Conservation (phyloP, 2,113 vertebrate genomes). For the Entelurus aequoreus region DNA sequence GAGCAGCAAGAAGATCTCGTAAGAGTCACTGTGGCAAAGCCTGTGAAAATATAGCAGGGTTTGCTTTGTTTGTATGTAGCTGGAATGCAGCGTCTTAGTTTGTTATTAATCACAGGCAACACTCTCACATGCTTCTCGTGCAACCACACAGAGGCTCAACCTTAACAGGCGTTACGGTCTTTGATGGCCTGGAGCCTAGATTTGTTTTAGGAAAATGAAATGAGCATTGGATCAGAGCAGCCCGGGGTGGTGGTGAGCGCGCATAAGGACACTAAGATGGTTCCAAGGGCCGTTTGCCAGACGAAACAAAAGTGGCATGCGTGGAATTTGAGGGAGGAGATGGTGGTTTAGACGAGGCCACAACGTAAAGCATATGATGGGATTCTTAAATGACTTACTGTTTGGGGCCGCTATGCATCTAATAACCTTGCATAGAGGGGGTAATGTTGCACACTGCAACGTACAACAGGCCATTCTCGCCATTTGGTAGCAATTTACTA, state of each 20-base stretch:
- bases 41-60: slow-evolving; percentile 20
- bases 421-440: slow-evolving; percentile 12
- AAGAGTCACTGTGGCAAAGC: slow-evolving; percentile 17
- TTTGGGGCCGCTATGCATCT: slow-evolving; percentile 48
- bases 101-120: slow-evolving; percentile 59
- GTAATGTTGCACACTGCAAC: slow-evolving; percentile 33
- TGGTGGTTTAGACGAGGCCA: slow-evolving; percentile 49
- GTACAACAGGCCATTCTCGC: slow-evolving; percentile 32
- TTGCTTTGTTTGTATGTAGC: slow-evolving; percentile 32
- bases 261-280: slow-evolving; percentile 56
- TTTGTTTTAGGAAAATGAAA: slow-evolving; percentile 64
- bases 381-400: slow-evolving; percentile 62
- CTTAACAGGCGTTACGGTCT: slow-evolving; percentile 29
- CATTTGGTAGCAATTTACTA: slow-evolving; percentile 68
- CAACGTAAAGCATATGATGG: slow-evolving; percentile 54
- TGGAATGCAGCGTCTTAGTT: slow-evolving; percentile 48
- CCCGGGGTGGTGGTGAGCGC: slow-evolving; percentile 30
- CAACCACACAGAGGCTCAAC: slow-evolving; percentile 25
- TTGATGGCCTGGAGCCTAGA: slow-evolving; percentile 36
- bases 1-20: slow-evolving; percentile 8
- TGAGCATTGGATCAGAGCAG: slow-evolving; percentile 29
- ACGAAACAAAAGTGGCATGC: slow-evolving; percentile 63
- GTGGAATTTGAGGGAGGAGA: slow-evolving; percentile 59
- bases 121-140: slow-evolving; percentile 55
- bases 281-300: slow-evolving; percentile 49